These are phyloP conservation scores for Nyctibius bracteatus DNA, from an alignment of 2,113 vertebrate species.

Conservation along the genomic window DNA sequence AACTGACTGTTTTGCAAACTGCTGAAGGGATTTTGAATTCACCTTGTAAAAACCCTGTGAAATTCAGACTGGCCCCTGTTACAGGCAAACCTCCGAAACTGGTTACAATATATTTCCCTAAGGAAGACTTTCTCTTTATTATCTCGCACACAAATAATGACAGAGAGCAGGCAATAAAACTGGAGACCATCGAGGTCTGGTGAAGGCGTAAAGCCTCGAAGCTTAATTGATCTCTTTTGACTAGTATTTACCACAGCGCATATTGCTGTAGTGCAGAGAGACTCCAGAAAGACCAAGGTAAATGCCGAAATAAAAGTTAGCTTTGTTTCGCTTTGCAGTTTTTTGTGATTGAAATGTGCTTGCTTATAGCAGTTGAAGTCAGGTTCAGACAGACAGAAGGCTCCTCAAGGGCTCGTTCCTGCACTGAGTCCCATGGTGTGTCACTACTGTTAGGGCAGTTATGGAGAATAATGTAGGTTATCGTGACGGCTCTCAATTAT, in stretches of 20 bases:
- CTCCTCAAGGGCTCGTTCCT: background rate
- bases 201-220: background rate
- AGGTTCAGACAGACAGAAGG: background rate
- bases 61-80: background rate
- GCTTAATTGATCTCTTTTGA: constrained; percentile 10
- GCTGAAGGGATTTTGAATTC: background rate
- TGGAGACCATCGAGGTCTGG: background rate
- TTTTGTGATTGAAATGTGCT: background rate
- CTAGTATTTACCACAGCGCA: background rate
- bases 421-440: background rate
- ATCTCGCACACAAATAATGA: background rate
- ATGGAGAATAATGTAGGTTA: background rate
- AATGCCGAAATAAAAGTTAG: background rate
- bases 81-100: background rate
- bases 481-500: background rate
- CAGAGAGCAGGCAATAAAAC: background rate
- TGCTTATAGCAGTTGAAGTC: background rate
- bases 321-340: background rate
- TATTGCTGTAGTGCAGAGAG: background rate
- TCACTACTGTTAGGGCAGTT: background rate
- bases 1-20: background rate
- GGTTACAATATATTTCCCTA: background rate
- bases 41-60: background rate
- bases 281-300: background rate
- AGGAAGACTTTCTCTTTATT: background rate